Base-by-base conservation (phyloP, 1,140 invertebrate genomes). In the Brachionus paranguensis region DNA sequence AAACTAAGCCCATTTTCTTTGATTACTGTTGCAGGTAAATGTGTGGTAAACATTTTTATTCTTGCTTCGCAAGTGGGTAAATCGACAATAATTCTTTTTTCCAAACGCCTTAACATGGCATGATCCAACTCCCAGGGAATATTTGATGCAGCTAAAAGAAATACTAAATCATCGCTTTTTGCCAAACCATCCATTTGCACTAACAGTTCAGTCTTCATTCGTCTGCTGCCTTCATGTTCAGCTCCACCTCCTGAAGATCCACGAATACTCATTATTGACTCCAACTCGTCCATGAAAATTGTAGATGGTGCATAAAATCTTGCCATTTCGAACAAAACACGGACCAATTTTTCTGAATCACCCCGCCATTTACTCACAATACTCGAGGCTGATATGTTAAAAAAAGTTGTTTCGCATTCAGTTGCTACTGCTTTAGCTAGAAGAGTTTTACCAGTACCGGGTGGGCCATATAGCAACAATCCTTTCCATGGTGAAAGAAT, bases 331-430 rank as follows among this genome's bases (percentile, higher is more conserved):
- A 91, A 91, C 85, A 91, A 86, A 78, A 90, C 93, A 87, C 94
- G 92, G 47, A 96, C 91, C 85, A 96, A 92, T 89, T 96, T 97
- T 90, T 97, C 95, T 0, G 95, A 96, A 86, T 98, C 95, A 0
- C 95, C 96, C 76, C 96, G 91, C 95, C 95, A 97, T 90, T 97
- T 97, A 86, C 94, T 95, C 4, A 96, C 92, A 24, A 97, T 91
- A 1, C 93, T 93, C 85, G 95, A 95, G 47, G 94, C 93, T 0
- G 95, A 94, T 37, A 97, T 93, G 86, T 96, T 97, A 87, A 97
- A 96, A 88, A 97, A 96, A 0, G 94, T 94, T n/a, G 93, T 93
- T 43, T 92, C 90, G 64, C 93, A 93, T 89, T 96, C 94, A 6
- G 92, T 92, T 6, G 95, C 95, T 0, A 95, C 92, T 0, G 95